These are phyloP conservation scores for Zoanthus sociatus DNA, from an alignment of 92 coral and sea anemone species.

Conservation along the genomic window DNA sequence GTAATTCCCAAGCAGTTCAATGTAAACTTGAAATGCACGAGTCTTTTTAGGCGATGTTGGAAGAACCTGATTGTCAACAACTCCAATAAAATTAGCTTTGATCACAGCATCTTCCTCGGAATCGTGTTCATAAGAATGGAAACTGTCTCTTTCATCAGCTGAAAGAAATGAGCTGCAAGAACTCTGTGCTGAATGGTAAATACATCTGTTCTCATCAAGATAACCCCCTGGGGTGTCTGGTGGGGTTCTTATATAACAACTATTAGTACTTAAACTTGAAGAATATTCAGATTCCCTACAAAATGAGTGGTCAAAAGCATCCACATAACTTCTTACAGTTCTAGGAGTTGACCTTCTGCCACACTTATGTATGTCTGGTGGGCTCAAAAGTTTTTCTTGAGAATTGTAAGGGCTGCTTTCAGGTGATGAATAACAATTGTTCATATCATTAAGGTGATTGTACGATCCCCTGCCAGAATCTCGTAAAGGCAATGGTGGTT, in stretches of 20 bases:
- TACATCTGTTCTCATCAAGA: slow-evolving; percentile 59
- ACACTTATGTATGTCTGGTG: slow-evolving; percentile 53
- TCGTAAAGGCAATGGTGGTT: slow-evolving; percentile 73
- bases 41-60: slow-evolving; percentile 63
- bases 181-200: slow-evolving; percentile 75
- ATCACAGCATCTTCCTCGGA: slow-evolving; percentile 71
- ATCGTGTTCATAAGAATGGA: slow-evolving; percentile 44
- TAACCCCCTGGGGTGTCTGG: slow-evolving; percentile 73
- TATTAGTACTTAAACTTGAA: slow-evolving; percentile 66
- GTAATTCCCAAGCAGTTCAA: slow-evolving; percentile 87
- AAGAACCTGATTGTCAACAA: slow-evolving; percentile 72
- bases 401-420: slow-evolving; percentile 51
- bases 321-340: slow-evolving; percentile 39
- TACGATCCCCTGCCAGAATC: slow-evolving; percentile 90
- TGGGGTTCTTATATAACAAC: slow-evolving; percentile 59
- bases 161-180: slow-evolving; percentile 80
- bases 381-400: slow-evolving; percentile 59
- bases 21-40: slow-evolving; percentile 91
- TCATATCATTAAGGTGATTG: slow-evolving; percentile 76
- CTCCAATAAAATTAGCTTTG: slow-evolving; percentile 77
- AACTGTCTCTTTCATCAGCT: slow-evolving; percentile 77
- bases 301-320: slow-evolving; percentile 40
- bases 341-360: slow-evolving; percentile 43
- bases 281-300: slow-evolving; percentile 79
- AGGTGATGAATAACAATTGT: slow-evolving; percentile 45